phyloP scores from a whole-genome alignment of 2,113 vertebrate genomes.

The Hepsetus odoe region DNA sequence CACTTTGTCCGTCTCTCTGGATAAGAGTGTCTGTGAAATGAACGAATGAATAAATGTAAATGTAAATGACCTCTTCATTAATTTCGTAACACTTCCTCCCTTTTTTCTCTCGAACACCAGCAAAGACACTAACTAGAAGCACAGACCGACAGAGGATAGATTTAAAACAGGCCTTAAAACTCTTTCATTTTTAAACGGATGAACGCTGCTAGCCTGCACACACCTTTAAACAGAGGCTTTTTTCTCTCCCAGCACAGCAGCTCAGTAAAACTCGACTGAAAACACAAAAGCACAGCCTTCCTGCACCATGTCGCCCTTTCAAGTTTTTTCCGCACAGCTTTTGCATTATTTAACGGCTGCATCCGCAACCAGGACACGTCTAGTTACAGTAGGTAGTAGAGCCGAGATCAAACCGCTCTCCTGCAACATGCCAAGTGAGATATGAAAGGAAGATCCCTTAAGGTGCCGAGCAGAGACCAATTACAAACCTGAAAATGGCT shows the following conservation, averaged over 20 bases:
- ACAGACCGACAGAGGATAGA: not conserved
- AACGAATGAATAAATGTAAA: not conserved
- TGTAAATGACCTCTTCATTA: not conserved
- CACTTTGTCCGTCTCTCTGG: not conserved
- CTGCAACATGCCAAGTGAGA: conserved; percentile 14
- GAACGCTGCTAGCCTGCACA: not conserved
- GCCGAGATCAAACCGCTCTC: conserved; percentile 1
- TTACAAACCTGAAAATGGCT: conserved; percentile 14
- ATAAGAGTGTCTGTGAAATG: not conserved
- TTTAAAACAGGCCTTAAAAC: not conserved
- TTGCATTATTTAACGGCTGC: conserved; percentile 41
- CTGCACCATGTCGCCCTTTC: conserved; percentile 4
- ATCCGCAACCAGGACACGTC: conserved; percentile 7
- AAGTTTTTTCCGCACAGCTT: not conserved
- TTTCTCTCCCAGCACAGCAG: not conserved
- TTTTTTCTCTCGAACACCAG: not conserved
- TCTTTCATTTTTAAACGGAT: not conserved
- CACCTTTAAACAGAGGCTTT: not conserved
- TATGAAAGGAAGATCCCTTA: not conserved
- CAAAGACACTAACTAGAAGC: not conserved
- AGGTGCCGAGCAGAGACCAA: not conserved
- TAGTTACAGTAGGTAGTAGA: conserved; percentile 21
- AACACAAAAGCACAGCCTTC: conserved; percentile 7
- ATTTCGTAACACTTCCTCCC: not conserved
- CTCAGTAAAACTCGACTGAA: not conserved